Evolutionary conservation across 2,888 invertebrate genomes (phyloP).

Genomic region (Deroplatys truncata): DNA sequence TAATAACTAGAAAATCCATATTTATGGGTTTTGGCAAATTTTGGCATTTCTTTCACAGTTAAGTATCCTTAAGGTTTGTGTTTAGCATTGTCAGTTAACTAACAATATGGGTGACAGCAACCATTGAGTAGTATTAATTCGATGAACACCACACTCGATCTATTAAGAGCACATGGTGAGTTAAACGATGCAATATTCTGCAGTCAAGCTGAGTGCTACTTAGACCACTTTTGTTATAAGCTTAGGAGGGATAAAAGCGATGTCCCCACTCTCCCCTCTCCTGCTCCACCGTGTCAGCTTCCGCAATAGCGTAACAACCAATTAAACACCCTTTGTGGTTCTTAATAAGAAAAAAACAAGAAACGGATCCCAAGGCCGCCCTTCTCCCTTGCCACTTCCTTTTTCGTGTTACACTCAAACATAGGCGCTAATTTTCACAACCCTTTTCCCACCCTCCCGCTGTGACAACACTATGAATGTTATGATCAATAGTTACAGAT

Average conservation of each 20-base stretch:
- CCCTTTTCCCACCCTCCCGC: no score
- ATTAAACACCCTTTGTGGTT: not conserved
- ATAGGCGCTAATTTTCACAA: not conserved
- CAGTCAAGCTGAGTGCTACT: not conserved
- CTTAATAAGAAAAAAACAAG: not conserved
- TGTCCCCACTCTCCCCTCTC: not conserved
- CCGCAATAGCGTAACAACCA: not conserved
- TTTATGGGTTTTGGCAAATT: no score
- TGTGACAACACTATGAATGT: no score
- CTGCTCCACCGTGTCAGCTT: not conserved
- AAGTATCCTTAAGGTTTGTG: no score
- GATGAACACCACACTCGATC: not conserved
- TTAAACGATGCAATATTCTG: no score
- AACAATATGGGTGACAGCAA: not conserved
- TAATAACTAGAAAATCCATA: no score
- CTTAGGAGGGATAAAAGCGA: not conserved
- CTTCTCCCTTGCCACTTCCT: no score
- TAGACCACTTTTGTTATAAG: not conserved
- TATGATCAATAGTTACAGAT: no score
- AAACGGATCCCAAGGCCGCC: not conserved
- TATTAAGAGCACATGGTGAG: no score
- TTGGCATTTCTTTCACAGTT: no score
- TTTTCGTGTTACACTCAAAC: not conserved
- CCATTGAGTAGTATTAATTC: not conserved
- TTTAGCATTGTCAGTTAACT: no score